phyloP scores from a whole-genome alignment of 2,888 invertebrate genomes.

The Spialia ferax region DNA sequence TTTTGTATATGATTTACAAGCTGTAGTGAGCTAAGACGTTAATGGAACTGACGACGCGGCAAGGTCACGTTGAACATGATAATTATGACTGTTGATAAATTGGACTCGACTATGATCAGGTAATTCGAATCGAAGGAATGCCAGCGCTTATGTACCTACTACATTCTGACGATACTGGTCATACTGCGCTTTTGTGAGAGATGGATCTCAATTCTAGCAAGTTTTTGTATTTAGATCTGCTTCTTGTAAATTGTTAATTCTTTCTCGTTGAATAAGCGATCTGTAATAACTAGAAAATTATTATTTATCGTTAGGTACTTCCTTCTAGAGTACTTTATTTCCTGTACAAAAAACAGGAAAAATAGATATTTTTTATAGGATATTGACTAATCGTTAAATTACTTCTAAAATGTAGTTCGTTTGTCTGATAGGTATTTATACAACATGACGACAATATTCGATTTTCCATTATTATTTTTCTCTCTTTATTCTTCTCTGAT shows the following conservation, averaged over 20 bases:
- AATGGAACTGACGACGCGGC: slow-evolving; percentile 25
- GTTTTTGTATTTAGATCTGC: neutral
- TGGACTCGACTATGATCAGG: slow-evolving; percentile 12
- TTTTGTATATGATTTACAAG: slow-evolving; percentile 13
- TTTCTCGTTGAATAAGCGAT: neutral
- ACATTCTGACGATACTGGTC: too few species aligned
- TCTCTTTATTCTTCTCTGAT: neutral
- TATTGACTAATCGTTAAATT: neutral
- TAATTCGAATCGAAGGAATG: neutral
- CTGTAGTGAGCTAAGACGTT: neutral
- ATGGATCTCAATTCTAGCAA: neutral
- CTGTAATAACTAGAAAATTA: neutral
- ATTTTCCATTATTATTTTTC: neutral
- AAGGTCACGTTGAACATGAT: slow-evolving; percentile 21
- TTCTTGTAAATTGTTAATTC: too few species aligned
- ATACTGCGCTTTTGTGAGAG: neutral
- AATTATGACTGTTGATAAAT: slow-evolving; percentile 28
- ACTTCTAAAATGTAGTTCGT: neutral
- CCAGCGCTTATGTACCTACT: neutral
- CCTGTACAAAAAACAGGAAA: too few species aligned
- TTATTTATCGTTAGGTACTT: neutral
- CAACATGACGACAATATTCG: neutral
- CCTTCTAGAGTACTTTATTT: neutral
- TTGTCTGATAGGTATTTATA: neutral
- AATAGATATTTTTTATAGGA: neutral